A percentile compares a stretch with the other conserved stretches of the same genome.
Evolutionary conservation across 2,113 vertebrate species (phyloP).

Genomic region (Electrona antarctica): DNA sequence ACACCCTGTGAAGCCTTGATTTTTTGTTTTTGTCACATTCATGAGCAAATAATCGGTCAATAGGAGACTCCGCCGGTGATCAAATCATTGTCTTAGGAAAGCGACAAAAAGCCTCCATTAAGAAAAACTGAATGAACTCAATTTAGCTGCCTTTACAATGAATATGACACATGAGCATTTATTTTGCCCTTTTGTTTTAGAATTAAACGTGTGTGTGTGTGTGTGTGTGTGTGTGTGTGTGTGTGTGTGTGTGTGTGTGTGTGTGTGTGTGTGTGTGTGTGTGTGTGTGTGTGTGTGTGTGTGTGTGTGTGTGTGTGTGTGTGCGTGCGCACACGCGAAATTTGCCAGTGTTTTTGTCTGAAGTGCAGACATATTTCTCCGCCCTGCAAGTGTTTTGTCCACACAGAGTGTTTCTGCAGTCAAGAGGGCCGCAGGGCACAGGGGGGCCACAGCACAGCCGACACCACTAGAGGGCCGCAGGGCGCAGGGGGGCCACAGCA

Average conservation of each 20-base stretch:
- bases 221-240: background rate
- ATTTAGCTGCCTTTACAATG: no score
- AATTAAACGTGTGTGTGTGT: no score
- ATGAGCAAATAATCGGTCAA: no score
- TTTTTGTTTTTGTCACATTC: no score
- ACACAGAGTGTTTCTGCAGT: background rate
- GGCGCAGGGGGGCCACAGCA: background rate
- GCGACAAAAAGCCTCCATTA: no score
- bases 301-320: background rate
- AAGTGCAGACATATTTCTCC: background rate
- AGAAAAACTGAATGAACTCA: no score
- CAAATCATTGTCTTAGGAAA: no score
- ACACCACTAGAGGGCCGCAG: conserved; percentile 6
- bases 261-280: background rate
- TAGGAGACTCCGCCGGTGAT: no score
- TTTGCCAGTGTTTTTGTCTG: background rate
- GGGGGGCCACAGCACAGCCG: conserved; percentile 6
- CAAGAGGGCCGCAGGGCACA: conserved; percentile 9
- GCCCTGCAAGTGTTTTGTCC: conserved; percentile 3
- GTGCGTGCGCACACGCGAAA: no score
- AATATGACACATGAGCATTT: no score
- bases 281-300: background rate
- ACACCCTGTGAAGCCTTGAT: no score
- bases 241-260: background rate
- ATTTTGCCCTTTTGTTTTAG: no score